Evolutionary conservation across 2,113 vertebrate genomes (phyloP).

Genomic region (Cairina moschata): DNA sequence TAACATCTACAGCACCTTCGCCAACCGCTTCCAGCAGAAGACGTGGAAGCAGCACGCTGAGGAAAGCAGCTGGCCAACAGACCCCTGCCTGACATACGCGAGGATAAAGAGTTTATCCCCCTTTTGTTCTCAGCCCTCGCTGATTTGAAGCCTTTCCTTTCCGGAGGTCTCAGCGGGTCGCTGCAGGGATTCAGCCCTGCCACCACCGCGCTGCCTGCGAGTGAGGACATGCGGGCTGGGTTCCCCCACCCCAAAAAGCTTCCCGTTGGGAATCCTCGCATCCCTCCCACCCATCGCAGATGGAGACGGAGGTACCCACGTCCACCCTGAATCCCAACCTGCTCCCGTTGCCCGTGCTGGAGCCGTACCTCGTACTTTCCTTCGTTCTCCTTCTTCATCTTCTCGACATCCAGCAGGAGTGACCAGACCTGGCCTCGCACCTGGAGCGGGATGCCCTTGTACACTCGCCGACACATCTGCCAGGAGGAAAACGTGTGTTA

Average conservation of each 20-base stretch:
- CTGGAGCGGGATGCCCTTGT: constrained; percentile 92
- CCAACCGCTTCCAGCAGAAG: background rate
- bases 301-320: background rate
- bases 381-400: constrained; percentile 82
- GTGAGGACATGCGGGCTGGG: background rate
- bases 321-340: fast-evolving
- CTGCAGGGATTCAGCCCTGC: fast-evolving
- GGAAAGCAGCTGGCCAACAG: background rate
- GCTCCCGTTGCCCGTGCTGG: background rate
- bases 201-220: fast-evolving
- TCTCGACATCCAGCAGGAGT: constrained; percentile 85
- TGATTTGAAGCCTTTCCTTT: background rate
- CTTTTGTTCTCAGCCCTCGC: background rate
- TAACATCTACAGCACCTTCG: background rate
- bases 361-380: constrained; percentile 82
- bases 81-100: background rate
- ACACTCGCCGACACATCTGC: constrained; percentile 90
- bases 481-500: background rate
- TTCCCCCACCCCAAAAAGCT: background rate
- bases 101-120: background rate
- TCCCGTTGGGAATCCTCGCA: fast-evolving
- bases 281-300: background rate
- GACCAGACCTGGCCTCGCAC: constrained; percentile 92
- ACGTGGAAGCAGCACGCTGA: background rate
- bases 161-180: background rate